Evolutionary conservation across 2,113 vertebrate species (phyloP).

Genomic region (Lethenteron reissneri): DNA sequence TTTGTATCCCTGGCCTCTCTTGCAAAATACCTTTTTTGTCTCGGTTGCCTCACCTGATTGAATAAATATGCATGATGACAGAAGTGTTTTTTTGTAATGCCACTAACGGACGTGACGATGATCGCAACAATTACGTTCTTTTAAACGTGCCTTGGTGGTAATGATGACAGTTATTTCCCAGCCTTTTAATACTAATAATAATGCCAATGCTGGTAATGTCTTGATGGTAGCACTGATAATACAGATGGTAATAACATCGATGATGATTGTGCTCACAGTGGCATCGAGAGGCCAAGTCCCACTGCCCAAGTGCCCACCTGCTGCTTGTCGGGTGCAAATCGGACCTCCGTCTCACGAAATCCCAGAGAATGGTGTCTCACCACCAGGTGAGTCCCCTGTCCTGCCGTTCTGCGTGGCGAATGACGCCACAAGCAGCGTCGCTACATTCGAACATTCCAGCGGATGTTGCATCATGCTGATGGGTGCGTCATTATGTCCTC

Average conservation of each 20-base stretch:
- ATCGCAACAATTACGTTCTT: not conserved
- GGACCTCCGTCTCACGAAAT: slow-evolving; percentile 30
- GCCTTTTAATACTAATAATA: not conserved
- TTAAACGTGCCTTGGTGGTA: not conserved
- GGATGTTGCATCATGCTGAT: no score
- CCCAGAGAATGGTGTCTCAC: no score
- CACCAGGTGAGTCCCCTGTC: no score
- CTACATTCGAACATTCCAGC: no score
- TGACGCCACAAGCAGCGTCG: no score
- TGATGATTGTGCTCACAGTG: slow-evolving; percentile 28
- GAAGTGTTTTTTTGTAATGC: not conserved
- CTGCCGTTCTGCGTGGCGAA: no score
- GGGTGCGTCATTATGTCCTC: no score
- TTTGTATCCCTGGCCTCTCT: no score
- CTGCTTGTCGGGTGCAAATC: slow-evolving; percentile 88
- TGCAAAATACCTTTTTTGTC: no score
- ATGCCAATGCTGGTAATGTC: not conserved
- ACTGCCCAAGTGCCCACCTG: slow-evolving; percentile 94
- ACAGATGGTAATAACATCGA: not conserved
- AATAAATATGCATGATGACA: no score
- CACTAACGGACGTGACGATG: not conserved
- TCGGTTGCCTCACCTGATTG: no score
- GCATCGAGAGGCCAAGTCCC: slow-evolving; percentile 95
- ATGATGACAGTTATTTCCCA: no score
- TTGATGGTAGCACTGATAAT: not conserved